A percentile compares a stretch with the other conserved stretches of the same genome.
Evolutionary conservation across 1,140 invertebrate genomes (phyloP).

Genomic region (Bradynema listronoti): DNA sequence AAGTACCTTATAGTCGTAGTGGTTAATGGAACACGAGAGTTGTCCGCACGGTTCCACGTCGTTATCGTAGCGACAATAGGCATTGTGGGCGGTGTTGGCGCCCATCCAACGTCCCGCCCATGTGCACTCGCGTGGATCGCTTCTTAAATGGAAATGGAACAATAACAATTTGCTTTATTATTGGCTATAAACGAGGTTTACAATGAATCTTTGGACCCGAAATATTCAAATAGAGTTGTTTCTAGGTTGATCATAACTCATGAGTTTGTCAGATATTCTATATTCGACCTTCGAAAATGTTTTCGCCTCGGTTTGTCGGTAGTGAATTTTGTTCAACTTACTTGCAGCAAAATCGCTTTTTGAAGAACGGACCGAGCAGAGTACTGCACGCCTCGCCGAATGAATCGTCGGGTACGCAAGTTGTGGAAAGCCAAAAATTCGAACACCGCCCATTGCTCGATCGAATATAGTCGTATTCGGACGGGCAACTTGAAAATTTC

Average conservation of each 20-base stretch:
- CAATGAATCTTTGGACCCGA: background rate
- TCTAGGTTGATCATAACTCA: no score
- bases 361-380: constrained; percentile 38
- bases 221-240: no score
- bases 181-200: background rate
- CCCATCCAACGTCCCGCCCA: constrained; percentile 52
- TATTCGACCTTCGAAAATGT: no score
- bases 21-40: constrained; percentile 47
- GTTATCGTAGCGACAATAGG: constrained; percentile 49
- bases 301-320: background rate
- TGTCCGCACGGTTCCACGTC: constrained; percentile 35
- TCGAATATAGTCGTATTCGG: constrained; percentile 47
- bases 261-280: no score
- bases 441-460: constrained; percentile 44
- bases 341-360: constrained; percentile 51
- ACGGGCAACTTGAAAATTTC: constrained; percentile 22
- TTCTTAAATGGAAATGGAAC: constrained; percentile 23
- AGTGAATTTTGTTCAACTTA: constrained; percentile 18
- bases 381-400: constrained; percentile 50
- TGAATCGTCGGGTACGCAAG: constrained; percentile 38
- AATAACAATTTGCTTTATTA: background rate
- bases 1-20: constrained; percentile 31
- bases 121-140: constrained; percentile 45
- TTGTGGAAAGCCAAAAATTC: constrained; percentile 36
- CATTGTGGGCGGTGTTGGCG: constrained; percentile 47